These are phyloP conservation scores for Chymomyza amoena DNA, from an alignment of 2,888 invertebrate genomes.

Conservation along the genomic window DNA sequence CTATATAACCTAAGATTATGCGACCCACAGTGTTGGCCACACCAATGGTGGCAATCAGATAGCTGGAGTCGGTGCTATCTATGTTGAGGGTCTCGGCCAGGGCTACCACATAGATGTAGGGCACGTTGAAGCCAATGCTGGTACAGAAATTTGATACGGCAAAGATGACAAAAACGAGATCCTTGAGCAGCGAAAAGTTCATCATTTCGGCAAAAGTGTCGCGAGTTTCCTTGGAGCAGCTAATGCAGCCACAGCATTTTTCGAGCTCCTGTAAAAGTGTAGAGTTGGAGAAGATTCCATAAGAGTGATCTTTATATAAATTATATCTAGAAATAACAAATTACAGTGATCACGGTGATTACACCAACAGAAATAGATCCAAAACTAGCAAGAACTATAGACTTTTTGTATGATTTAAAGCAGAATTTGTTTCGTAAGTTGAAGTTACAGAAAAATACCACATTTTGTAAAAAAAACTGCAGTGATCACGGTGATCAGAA, in stretches of 20 bases:
- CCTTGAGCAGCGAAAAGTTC: slow-evolving; percentile 89
- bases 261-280: slow-evolving; percentile 61
- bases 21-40: slow-evolving; percentile 94
- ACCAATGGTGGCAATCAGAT: slow-evolving; percentile 89
- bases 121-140: slow-evolving; percentile 96
- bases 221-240: slow-evolving; percentile 85
- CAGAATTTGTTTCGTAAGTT: no score
- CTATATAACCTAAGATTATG: slow-evolving; percentile 90
- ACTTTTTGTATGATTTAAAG: no score
- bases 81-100: slow-evolving; percentile 84
- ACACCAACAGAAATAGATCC: no score
- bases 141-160: slow-evolving; percentile 92
- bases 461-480: no score
- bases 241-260: slow-evolving; percentile 81
- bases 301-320: no score
- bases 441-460: no score
- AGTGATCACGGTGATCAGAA: no score
- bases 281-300: background rate
- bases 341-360: no score
- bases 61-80: slow-evolving; percentile 82
- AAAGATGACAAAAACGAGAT: slow-evolving; percentile 93
- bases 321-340: no score
- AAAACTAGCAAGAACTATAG: no score
- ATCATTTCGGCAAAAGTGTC: slow-evolving; percentile 89
- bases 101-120: slow-evolving; percentile 91